Base-by-base conservation (phyloP, 2,113 vertebrate genomes). In the Petroica traversi region DNA sequence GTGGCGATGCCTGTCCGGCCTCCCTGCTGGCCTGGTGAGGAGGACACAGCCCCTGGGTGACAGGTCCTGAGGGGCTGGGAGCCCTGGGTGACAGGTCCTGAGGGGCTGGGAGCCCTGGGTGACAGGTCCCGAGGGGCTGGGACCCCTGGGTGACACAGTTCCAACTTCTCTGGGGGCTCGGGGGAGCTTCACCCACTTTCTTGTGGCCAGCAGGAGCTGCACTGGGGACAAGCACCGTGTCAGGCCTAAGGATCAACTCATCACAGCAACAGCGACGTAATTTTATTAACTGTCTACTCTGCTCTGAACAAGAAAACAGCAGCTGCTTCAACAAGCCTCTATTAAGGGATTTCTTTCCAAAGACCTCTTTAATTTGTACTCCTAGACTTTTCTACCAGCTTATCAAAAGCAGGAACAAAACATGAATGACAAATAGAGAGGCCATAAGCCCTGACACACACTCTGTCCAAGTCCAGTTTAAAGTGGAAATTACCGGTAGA, bases 71-170 rank as follows among this genome's bases (percentile, higher is more conserved):
- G 28, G 23, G 33, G 29, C 59, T 0, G 3, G 12, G n/a, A 25
- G 43, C 19, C 15, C 43, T 1, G 5, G 78, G n/a, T 0, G 0
- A 52, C 0, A 0, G n/a, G 14, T 48, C 24, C 36, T 0, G 0
- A 43, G 28, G 23, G 33, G 29, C 59, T 0, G 3, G 12, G n/a
- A 25, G 43, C n/a, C n/a, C n/a, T n/a, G n/a, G n/a, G n/a, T n/a
- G n/a, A n/a, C n/a, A n/a, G n/a, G 22, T 40, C 38, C 43, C 0
- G 1, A 43, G 24, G 25, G 36, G 19, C 68, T 0, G 3, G 16
- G 25, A 29, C 40, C 23, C 14, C 8, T n/a, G n/a, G n/a, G n/a
- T n/a, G n/a, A n/a, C n/a, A 4, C 0, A 1, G 12, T 19, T 26
- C 46, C 49, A n/a, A 66, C 26, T 28, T 48, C 14, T 72, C 2